Conservation (phyloP, 2,113 vertebrate species). For the Scomber colias region DNA sequence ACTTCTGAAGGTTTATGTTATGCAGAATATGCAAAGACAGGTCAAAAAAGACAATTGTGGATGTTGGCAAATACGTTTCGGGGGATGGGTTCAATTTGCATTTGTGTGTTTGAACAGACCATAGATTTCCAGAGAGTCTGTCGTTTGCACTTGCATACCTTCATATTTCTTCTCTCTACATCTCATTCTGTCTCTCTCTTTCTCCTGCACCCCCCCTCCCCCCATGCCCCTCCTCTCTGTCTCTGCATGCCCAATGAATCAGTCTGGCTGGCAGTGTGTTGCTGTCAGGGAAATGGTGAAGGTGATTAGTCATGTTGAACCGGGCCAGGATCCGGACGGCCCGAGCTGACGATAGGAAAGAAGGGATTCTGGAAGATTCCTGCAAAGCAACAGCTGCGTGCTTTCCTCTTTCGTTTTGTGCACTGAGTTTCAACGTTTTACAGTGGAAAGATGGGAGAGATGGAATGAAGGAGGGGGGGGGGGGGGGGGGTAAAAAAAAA, state of each 20-base stretch:
- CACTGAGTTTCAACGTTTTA: not conserved
- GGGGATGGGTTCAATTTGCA: slow-evolving; percentile 14
- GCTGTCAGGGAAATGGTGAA: slow-evolving; percentile 53
- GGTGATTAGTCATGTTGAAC: slow-evolving; percentile 67
- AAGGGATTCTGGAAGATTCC: slow-evolving; percentile 56
- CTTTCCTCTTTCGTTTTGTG: not conserved
- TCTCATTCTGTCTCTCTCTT: slow-evolving; percentile 8
- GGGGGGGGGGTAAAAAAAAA: not conserved
- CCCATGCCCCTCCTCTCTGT: not conserved
- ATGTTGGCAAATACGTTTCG: not conserved
- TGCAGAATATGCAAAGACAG: not conserved
- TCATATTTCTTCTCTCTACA: slow-evolving; percentile 6
- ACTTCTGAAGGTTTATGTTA: slow-evolving; percentile 1
- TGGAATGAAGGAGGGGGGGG: not conserved
- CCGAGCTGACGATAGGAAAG: slow-evolving; percentile 33
- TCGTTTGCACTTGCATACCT: not conserved
- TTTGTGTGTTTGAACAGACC: slow-evolving; percentile 10
- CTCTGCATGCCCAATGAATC: slow-evolving; percentile 43
- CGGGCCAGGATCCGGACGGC: slow-evolving; percentile 54
- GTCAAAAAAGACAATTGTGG: not conserved
- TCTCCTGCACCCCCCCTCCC: not conserved
- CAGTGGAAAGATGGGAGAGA: not conserved
- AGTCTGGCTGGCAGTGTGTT: slow-evolving; percentile 60
- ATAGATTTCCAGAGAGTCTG: slow-evolving; percentile 17
- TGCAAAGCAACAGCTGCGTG: slow-evolving; percentile 33